A percentile compares a stretch with the other conserved stretches of the same genome.
Conservation (phyloP, 2,888 invertebrate species). For the Brassicogethes aeneus region DNA sequence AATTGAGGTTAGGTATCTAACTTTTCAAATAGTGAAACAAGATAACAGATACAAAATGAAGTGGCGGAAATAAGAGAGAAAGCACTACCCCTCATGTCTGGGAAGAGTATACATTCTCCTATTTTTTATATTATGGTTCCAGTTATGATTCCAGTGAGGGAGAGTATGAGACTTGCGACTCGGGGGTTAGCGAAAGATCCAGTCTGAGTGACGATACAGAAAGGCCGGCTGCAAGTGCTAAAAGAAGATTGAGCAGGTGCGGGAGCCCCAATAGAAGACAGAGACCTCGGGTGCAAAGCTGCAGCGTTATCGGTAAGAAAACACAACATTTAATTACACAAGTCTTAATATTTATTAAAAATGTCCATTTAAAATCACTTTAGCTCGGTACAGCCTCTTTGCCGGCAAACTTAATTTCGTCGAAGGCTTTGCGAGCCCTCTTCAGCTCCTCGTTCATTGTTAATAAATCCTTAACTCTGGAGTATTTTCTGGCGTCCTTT, state of each 20-base stretch:
- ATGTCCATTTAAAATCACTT: no score
- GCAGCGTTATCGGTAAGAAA: constrained; percentile 30
- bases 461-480: constrained; percentile 90
- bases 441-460: constrained; percentile 99
- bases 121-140: no score
- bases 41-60: no score
- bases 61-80: no score
- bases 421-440: constrained; percentile 97
- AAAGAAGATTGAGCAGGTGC: constrained; percentile 27
- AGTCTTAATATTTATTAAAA: no score
- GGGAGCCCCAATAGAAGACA: constrained; percentile 33
- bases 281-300: constrained; percentile 30
- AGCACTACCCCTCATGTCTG: no score
- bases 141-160: constrained; percentile 46
- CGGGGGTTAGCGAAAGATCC: constrained; percentile 62
- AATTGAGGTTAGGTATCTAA: no score
- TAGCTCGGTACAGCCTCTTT: no score
- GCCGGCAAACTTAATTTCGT: constrained; percentile 96
- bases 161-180: constrained; percentile 91
- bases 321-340: no score
- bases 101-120: no score
- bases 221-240: constrained; percentile 22
- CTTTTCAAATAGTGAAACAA: no score
- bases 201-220: constrained; percentile 51
- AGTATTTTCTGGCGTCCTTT: constrained; percentile 94